Evolutionary conservation across 2,797 vertebrate genomes (phyloP), one percentile per base, ranked within the genome.

Genomic region (Coendou prehensilis): DNA sequence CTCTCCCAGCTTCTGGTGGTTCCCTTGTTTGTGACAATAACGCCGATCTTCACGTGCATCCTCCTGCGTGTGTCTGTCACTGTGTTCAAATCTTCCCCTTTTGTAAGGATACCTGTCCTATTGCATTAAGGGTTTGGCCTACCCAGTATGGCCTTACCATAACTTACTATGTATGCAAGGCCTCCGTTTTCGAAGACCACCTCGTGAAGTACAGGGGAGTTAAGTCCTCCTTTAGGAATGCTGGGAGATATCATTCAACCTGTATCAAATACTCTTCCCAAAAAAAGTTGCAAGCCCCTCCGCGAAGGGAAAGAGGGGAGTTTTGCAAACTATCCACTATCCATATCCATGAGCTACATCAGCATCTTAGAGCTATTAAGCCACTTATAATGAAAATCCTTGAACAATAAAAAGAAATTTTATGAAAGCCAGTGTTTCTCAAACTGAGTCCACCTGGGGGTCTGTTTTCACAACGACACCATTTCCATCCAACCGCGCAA

Each of bases 211-310:
- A 15, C 47, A 41, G 8, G 73, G 7, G n/a, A 50, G 11, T 69
- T n/a, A 61, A 14, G 45, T 6, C 54, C 26, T 80, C 23, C 52
- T 20, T 17, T n/a, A 59, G 69, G 6, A 83, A 59, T 57, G 47
- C 15, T 26, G 56, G 15, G 22, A 82, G 26, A 78, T 11, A 20
- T 15, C 30, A 57, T 73, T 82, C 50, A 90, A 63, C 26, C 2
- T 23, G 41, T 69, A 75, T 54, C 63, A 93, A 92, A 87, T 69
- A 85, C 14, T 87, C 50, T 89, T 92, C 41, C 17, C 37, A 81
- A 84, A n/a, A 33, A n/a, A 15, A 1, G 5, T 79, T 86, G 23
- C 7, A 75, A 14, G 9, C 5, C 71, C 22, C 22, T 45, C 23
- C 23, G 33, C 54, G 23, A 63, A 7, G 17, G 41, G 11, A 56